Conservation (phyloP, 2,113 vertebrate species). For the Galeopterus variegatus region DNA sequence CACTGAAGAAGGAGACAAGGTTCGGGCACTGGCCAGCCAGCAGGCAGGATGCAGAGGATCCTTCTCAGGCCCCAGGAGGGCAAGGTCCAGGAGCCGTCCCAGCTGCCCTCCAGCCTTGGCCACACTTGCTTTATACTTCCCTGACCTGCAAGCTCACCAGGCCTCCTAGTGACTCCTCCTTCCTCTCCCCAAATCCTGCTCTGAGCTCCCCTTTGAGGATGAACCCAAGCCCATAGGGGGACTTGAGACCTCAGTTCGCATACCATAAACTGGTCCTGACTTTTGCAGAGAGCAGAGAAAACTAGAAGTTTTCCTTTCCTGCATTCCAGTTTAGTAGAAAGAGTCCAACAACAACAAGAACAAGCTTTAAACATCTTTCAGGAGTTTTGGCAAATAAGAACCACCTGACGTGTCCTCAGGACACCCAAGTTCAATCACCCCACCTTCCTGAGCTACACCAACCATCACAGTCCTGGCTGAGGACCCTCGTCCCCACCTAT, state of each 20-base stretch:
- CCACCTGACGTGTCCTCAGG: background rate
- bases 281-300: background rate
- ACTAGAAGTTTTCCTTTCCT: background rate
- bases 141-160: background rate
- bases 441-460: background rate
- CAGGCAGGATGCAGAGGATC: background rate
- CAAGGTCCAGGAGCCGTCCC: background rate
- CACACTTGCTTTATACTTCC: background rate
- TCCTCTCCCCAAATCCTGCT: background rate
- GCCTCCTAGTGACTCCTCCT: background rate
- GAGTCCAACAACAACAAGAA: background rate
- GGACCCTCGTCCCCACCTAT: background rate
- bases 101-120: background rate
- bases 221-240: background rate
- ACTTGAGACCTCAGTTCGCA: background rate
- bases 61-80: background rate
- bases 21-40: background rate
- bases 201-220: background rate
- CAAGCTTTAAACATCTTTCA: background rate
- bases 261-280: background rate
- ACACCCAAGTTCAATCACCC: background rate
- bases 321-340: background rate
- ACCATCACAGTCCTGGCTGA: background rate
- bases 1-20: slow-evolving; percentile 88
- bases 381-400: background rate